These are phyloP conservation scores for Cephalopholis sonnerati DNA, from an alignment of 2,113 vertebrate species.

Conservation along the genomic window DNA sequence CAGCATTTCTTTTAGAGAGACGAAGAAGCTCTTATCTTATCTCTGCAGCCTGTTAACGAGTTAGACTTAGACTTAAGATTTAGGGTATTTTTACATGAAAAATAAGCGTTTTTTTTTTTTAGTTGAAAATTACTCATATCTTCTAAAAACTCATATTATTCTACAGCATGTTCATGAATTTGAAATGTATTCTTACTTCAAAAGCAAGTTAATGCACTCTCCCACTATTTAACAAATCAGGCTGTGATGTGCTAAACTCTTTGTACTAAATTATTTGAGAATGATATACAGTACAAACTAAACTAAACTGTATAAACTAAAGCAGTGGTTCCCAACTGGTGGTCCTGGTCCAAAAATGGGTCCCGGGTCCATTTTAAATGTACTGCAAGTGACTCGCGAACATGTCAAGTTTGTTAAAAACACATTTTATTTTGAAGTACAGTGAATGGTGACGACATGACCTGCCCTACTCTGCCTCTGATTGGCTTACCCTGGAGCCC, in stretches of 20 bases:
- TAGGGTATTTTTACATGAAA: not conserved
- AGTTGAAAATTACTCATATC: not conserved
- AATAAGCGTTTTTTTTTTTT: not conserved
- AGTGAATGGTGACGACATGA: too few species aligned
- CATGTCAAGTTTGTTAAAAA: too few species aligned
- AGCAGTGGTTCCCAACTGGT: too few species aligned
- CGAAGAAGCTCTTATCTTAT: slow-evolving; percentile 2
- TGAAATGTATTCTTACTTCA: not conserved
- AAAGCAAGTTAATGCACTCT: not conserved
- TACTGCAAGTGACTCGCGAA: too few species aligned
- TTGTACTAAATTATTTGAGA: not conserved
- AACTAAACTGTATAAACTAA: too few species aligned
- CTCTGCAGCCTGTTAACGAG: not conserved
- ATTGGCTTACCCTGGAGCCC: too few species aligned
- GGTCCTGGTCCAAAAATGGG: too few species aligned
- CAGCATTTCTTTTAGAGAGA: not conserved
- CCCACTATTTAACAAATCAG: not conserved
- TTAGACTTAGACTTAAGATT: not conserved
- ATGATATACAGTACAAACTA: too few species aligned
- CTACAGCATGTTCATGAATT: not conserved
- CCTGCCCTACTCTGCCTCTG: too few species aligned
- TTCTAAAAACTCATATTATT: not conserved
- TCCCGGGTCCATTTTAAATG: too few species aligned
- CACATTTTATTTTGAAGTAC: too few species aligned
- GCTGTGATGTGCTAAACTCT: not conserved